Evolutionary conservation across 1,140 invertebrate genomes (phyloP), one percentile per base, ranked within the genome.

Genomic region (Notospermus geniculatus): DNA sequence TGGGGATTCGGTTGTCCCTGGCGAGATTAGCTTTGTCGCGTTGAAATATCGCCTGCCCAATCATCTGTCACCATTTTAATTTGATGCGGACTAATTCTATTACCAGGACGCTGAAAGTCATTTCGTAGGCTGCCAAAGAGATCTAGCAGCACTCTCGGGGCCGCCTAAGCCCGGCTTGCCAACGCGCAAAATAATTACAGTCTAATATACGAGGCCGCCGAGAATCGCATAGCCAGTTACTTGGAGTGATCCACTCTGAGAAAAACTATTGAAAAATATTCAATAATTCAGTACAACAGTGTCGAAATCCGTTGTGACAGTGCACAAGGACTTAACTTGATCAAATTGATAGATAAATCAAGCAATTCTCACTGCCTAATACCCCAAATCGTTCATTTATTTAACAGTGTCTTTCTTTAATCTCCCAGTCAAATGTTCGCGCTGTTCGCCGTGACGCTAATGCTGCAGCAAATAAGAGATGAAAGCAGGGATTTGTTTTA

Each of bases 1-100:
- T 36, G 32, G 32, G 32, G 32, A 36, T 36, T 15, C 32, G 15
- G 15, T 4, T 15, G 32, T 36, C 32, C 32, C 32, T 36, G 32
- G 32, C 15, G 32, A 36, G 32, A 36, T 36, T 36, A 36, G 15
- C 32, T 7, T 15, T 36, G 32, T 36, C 32, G 32, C 32, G 15
- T 36, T 36, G 32, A 36, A 36, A 36, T 36, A 36, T 36, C 32
- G 32, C 32, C 32, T 36, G 32, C 32, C 46, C 46, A 50, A 50
- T 50, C 46, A 50, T 50, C 46, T 50, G 46, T 50, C 46, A 50
- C n/a, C 46, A 50, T 50, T 50, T 50, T 50, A 50, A 50, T 50
- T 50, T 50, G 25, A 19, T 50, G 46, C 19, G 19, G 46, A 27
- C n/a, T 50, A 50, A 50, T 50, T 50, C 46, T 50, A 50, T 50